These are phyloP conservation scores for Amphiprion ocellaris DNA, from an alignment of 2,113 vertebrate species.

Conservation along the genomic window DNA sequence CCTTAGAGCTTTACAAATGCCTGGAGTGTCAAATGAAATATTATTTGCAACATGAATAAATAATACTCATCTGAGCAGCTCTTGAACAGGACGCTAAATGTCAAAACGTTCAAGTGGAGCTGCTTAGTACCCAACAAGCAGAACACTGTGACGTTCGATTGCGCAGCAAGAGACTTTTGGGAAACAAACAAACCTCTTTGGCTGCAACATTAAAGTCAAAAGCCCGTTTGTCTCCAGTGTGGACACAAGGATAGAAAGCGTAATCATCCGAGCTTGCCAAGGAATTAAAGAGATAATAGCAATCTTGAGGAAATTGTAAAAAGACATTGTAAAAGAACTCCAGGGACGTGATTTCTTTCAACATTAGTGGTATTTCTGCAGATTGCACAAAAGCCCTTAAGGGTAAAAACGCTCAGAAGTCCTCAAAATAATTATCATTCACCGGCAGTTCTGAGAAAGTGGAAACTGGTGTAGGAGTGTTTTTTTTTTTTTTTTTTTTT, in stretches of 20 bases:
- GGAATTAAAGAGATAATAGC: conserved; percentile 16
- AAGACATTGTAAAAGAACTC: conserved; percentile 23
- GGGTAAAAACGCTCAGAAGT: not conserved
- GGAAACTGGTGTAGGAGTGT: not conserved
- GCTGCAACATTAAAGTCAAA: not conserved
- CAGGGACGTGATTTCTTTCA: conserved; percentile 15
- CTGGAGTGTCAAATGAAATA: not conserved
- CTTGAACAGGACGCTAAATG: not conserved
- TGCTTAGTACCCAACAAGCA: not conserved
- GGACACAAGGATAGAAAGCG: not conserved
- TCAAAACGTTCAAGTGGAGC: not conserved
- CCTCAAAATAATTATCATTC: conserved; percentile 29
- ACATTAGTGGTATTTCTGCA: conserved; percentile 39
- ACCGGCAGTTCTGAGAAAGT: conserved; percentile 25
- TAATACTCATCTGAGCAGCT: conserved; percentile 1
- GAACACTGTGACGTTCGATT: not conserved
- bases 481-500: not conserved
- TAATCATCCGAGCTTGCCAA: not conserved
- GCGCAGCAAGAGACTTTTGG: not conserved
- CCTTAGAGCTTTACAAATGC: conserved; percentile 11
- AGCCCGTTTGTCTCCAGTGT: not conserved
- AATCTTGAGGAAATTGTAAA: conserved; percentile 6
- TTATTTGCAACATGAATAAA: conserved; percentile 19
- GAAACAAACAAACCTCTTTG: not conserved
- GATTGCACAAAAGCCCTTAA: conserved; percentile 36